phyloP scores from a whole-genome alignment of 1,140 invertebrate species.

The Halotydeus destructor region DNA sequence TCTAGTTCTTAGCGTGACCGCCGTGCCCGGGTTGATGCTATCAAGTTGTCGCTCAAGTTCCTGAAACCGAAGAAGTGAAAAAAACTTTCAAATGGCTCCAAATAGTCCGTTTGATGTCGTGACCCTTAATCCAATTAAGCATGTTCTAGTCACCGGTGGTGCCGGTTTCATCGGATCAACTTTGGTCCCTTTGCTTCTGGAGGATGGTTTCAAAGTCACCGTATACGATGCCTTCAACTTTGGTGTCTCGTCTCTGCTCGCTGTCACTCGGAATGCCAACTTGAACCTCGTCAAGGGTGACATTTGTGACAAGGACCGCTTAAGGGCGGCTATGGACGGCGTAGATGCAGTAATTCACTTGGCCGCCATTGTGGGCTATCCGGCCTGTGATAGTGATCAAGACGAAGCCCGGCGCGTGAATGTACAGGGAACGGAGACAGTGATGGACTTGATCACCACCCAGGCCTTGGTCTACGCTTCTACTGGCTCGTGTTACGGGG shows the following conservation, averaged over 20 bases:
- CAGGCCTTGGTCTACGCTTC: slow-evolving; percentile 20
- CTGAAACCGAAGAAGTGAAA: too few species aligned
- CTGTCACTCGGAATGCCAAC: slow-evolving; percentile 7
- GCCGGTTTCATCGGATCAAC: slow-evolving; percentile 21
- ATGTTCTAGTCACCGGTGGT: slow-evolving; percentile 19
- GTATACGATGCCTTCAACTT: slow-evolving; percentile 19
- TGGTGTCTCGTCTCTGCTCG: slow-evolving; percentile 17
- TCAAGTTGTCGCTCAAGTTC: too few species aligned
- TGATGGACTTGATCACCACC: slow-evolving; percentile 14
- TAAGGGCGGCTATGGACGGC: slow-evolving; percentile 12
- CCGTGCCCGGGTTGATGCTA: too few species aligned
- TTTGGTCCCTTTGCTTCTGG: slow-evolving; percentile 17
- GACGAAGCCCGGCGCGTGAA: slow-evolving; percentile 16
- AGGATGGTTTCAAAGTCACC: slow-evolving; percentile 18
- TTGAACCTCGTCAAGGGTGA: slow-evolving; percentile 19
- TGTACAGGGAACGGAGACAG: slow-evolving; percentile 14
- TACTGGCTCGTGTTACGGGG: slow-evolving; percentile 21
- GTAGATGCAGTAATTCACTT: slow-evolving; percentile 19
- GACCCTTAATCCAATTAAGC: too few species aligned
- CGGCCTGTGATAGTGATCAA: slow-evolving; percentile 19
- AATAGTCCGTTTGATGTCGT: too few species aligned
- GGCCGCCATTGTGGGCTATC: slow-evolving; percentile 21
- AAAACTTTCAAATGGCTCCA: too few species aligned
- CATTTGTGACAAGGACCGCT: slow-evolving; percentile 13
- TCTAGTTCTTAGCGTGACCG: neutral